Evolutionary conservation across 2,888 invertebrate species (phyloP).

Genomic region (Cantharis rustica): DNA sequence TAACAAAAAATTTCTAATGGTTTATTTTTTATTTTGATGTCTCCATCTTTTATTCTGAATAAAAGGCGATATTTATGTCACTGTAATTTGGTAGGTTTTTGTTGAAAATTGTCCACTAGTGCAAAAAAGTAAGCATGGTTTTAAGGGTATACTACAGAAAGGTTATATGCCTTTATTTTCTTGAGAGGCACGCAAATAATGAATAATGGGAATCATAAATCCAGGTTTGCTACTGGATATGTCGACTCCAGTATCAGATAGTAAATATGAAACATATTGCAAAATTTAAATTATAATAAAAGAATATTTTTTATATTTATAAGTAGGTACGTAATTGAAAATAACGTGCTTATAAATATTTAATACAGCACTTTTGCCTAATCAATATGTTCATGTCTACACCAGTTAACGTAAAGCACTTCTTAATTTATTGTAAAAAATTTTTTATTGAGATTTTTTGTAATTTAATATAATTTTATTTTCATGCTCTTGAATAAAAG

Average conservation of each 20-base stretch:
- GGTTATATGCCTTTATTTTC: slow-evolving; percentile 15
- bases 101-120: background rate
- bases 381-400: background rate
- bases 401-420: background rate
- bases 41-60: background rate
- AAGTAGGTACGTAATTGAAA: background rate
- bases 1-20: too few species aligned
- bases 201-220: slow-evolving; percentile 29
- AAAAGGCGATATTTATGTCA: background rate
- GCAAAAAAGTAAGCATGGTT: slow-evolving; percentile 15
- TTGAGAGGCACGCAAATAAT: slow-evolving; percentile 28
- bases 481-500: background rate
- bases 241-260: slow-evolving; percentile 22
- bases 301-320: background rate
- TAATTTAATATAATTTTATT: background rate
- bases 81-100: background rate
- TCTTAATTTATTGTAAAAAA: background rate
- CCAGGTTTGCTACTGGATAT: slow-evolving; percentile 14
- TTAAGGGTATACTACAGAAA: slow-evolving; percentile 8
- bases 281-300: slow-evolving; percentile 6
- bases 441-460: background rate
- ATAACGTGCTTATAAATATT: background rate
- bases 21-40: background rate
- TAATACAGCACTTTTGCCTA: background rate
- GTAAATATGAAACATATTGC: slow-evolving; percentile 8